Evolutionary conservation across 2,888 invertebrate species (phyloP).

Genomic region (Oligia fasciuncula): DNA sequence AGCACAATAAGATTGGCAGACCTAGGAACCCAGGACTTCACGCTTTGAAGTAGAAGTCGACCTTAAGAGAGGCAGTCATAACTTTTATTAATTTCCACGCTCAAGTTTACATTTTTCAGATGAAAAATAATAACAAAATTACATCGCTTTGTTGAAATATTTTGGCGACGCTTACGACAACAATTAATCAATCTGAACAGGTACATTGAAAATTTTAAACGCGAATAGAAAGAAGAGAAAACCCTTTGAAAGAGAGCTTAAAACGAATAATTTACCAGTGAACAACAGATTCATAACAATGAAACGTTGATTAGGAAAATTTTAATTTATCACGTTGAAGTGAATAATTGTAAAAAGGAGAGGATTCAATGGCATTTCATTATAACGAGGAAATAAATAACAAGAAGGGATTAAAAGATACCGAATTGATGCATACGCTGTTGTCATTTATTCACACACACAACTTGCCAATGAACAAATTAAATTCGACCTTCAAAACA

Average conservation of each 20-base stretch:
- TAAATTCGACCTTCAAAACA: background rate
- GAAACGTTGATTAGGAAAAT: conserved; percentile 17
- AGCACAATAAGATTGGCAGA: no score
- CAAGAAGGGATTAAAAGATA: background rate
- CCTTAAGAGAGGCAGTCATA: background rate
- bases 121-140: background rate
- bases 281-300: conserved; percentile 24
- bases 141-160: background rate
- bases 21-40: no score
- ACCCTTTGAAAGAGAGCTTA: conserved; percentile 10
- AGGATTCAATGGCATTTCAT: background rate
- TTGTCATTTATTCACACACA: conserved; percentile 7
- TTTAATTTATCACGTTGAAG: conserved; percentile 34
- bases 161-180: background rate
- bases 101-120: background rate
- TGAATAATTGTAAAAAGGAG: conserved; percentile 15
- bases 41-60: background rate
- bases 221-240: conserved; percentile 7
- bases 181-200: conserved; percentile 13
- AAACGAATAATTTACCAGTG: conserved; percentile 17
- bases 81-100: background rate
- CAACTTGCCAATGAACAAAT: conserved; percentile 1
- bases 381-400: background rate
- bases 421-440: background rate
- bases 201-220: background rate